Conservation (phyloP, 2,113 vertebrate species). For the Camelus bactrianus region DNA sequence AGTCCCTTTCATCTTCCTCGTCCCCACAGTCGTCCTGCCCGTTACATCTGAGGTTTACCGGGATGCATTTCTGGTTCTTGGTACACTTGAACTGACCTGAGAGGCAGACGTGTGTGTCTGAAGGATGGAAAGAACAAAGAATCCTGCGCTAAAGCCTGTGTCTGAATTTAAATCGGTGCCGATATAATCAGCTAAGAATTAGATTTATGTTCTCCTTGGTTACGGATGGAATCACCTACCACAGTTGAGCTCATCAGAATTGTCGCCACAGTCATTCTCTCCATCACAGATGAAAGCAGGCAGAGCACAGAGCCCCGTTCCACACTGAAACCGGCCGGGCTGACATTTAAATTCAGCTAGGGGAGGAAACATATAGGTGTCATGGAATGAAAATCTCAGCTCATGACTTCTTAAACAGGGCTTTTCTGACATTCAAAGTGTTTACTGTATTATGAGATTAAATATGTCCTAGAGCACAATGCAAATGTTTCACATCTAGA, state of each 20-base stretch:
- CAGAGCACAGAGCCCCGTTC: conserved; percentile 97
- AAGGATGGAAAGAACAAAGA: conserved; percentile 53
- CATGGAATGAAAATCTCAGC: neutral
- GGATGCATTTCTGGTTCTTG: conserved; percentile 97
- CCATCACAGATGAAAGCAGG: conserved; percentile 99
- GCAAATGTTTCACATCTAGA: neutral
- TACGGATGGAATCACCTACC: conserved; percentile 87
- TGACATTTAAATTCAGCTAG: conserved; percentile 99
- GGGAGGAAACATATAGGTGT: conserved; percentile 54
- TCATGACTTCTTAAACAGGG: conserved; percentile 9
- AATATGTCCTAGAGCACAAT: neutral
- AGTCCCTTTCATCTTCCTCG: conserved; percentile 97
- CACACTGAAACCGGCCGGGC: conserved; percentile 98
- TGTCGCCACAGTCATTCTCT: conserved; percentile 99
- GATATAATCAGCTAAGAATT: neutral
- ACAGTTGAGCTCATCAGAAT: conserved; percentile 98
- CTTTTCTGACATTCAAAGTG: neutral
- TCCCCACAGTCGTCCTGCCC: conserved; percentile 98
- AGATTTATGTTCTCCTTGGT: neutral
- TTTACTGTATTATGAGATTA: neutral
- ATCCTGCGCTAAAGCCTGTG: neutral
- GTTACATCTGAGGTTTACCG: conserved; percentile 97
- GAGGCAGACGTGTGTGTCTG: conserved; percentile 97
- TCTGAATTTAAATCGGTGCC: neutral
- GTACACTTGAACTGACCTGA: conserved; percentile 99